Base-by-base conservation (phyloP, 2,113 vertebrate species). In the Polyodon spathula region DNA sequence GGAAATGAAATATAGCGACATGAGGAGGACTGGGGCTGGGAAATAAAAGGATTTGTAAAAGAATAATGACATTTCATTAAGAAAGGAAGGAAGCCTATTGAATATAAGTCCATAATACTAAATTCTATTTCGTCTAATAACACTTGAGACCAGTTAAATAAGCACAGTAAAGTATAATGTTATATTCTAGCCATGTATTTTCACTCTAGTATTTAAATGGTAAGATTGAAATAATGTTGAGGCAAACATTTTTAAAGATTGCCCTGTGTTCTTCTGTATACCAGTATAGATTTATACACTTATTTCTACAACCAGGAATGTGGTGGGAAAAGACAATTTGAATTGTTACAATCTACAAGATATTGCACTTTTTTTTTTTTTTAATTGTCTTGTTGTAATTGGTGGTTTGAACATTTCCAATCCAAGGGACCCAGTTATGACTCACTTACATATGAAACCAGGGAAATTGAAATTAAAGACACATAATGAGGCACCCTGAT, bases 41-140 rank as follows among this genome's bases (percentile, higher is more conserved):
- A 80, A 91, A 89, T 90, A 87, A 92, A 85, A 84, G 85, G 79
- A 86, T 92, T 92, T 91, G 85, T 90, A 92, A 89, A 86, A 88
- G 89, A 91, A 91, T 93, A 87, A 90, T 88, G 84, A 88, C 86
- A 91, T 94, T 95, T 94, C 87, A 94, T 93, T 91, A 92, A 88
- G 84, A 78, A 86, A 60, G 69, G 75, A 86, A 85, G 76, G 81
- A 76, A 70, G 72, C 68, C 77, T 78, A 84, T 82, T 88, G 84
- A 88, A 80, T 84, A 85, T 84, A 85, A 84, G 81, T 81, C 80
- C 84, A 81, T 80, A 81, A 80, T 75, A 81, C 85, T 90, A 86
- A 85, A 88, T 91, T 89, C 80, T 84, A 68, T 85, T 86, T 89
- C 82, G 85, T 86, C 79, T 84, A 89, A 90, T 87, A 88, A 89